Percentiles rank a stretch among this genome's conserved stretches.
These are phyloP conservation scores for Scrobipalpa atriplicella DNA, from an alignment of 2,888 invertebrate genomes.

Conservation along the genomic window DNA sequence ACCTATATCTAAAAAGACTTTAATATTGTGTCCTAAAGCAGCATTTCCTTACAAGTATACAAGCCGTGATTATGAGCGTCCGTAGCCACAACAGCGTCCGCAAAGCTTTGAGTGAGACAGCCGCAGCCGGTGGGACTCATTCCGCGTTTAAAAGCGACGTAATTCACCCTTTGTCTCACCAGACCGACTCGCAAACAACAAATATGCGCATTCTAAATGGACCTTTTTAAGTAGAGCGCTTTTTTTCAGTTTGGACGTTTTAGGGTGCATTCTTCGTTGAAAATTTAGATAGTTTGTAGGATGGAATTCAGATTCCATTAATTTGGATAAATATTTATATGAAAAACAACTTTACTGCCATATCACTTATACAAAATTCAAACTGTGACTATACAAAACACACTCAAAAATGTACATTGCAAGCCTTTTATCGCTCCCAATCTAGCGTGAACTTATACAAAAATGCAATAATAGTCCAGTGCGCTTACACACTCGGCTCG, in stretches of 20 bases:
- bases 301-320: too few relatives aligned
- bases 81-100: slow-evolving; percentile 46
- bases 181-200: slow-evolving; percentile 58
- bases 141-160: slow-evolving; percentile 80
- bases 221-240: slow-evolving; percentile 62
- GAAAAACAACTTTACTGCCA: too few relatives aligned
- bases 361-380: too few relatives aligned
- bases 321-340: too few relatives aligned
- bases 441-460: neutral
- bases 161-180: slow-evolving; percentile 79
- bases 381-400: neutral
- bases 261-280: neutral
- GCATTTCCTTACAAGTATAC: neutral
- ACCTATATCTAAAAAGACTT: too few relatives aligned
- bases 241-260: slow-evolving; percentile 64
- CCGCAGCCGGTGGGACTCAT: slow-evolving; percentile 75
- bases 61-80: slow-evolving; percentile 4
- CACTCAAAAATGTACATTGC: neutral
- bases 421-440: neutral
- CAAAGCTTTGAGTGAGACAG: slow-evolving; percentile 70
- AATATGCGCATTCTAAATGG: slow-evolving; percentile 79
- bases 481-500: neutral
- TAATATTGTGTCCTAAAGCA: too few relatives aligned
- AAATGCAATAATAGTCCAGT: slow-evolving; percentile 1
- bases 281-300: neutral